phyloP scores from a whole-genome alignment of 2,888 invertebrate genomes.

The Trisateles emortualis region DNA sequence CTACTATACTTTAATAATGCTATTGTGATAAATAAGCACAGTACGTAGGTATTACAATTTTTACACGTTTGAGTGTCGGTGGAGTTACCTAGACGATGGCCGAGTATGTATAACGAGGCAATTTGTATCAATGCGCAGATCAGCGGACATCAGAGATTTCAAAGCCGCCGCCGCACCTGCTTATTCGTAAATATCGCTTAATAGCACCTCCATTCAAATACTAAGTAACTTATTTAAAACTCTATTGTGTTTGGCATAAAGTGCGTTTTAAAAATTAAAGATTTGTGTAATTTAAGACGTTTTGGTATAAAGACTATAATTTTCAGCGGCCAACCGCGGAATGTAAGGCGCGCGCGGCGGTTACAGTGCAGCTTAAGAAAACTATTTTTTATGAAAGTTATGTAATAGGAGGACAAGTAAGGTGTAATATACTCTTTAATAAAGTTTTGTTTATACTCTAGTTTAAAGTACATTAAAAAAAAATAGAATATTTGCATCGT shows the following conservation, averaged over 20 bases:
- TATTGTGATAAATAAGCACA: constrained; percentile 18
- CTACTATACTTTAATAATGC: too few relatives aligned
- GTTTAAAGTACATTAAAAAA: too few relatives aligned
- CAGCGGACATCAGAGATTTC: constrained; percentile 66
- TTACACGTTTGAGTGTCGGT: constrained; percentile 35
- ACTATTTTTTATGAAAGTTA: constrained; percentile 52
- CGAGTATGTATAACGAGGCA: constrained; percentile 68
- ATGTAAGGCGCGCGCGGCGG: constrained; percentile 64
- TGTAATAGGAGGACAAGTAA: constrained; percentile 35
- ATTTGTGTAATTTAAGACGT: constrained; percentile 37
- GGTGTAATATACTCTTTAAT: background rate
- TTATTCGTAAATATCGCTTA: constrained; percentile 73
- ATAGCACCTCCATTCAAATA: constrained; percentile 56
- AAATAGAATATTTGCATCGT: too few relatives aligned
- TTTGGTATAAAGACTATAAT: constrained; percentile 46
- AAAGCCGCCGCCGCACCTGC: constrained; percentile 79
- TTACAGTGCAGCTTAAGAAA: constrained; percentile 49
- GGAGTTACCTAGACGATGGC: constrained; percentile 30
- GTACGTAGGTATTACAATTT: constrained; percentile 15
- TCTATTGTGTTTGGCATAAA: constrained; percentile 29
- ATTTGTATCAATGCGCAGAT: constrained; percentile 78
- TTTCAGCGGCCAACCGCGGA: constrained; percentile 79
- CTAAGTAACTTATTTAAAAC: constrained; percentile 20
- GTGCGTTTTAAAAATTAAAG: constrained; percentile 28
- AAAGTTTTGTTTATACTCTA: background rate